phyloP scores from a whole-genome alignment of 2,888 invertebrate species.

The Ganaspis brasiliensis region DNA sequence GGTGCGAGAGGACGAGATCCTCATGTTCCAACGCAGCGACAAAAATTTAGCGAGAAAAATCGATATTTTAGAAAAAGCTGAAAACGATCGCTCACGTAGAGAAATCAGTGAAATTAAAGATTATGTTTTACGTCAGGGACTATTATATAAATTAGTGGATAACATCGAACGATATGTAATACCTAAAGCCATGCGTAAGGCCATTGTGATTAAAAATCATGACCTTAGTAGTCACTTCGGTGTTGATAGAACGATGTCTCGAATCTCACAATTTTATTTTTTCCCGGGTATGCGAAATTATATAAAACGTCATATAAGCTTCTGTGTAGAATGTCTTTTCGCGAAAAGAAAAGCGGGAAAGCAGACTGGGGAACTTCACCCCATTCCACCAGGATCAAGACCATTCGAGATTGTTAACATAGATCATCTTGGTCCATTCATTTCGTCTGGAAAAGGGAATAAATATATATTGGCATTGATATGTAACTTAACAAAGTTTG shows the following conservation, averaged over 20 bases:
- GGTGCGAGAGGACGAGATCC: conserved; percentile 3
- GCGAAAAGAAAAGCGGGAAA: conserved; percentile 53
- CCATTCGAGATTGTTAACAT: conserved; percentile 58
- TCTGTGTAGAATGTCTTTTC: conserved; percentile 62
- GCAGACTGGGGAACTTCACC: conserved; percentile 58
- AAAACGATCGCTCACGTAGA: conserved; percentile 6
- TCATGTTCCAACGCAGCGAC: conserved; percentile 27
- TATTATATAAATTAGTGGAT: conserved; percentile 48
- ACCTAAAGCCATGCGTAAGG: conserved; percentile 53
- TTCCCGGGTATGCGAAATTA: conserved; percentile 56
- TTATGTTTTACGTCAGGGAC: conserved; percentile 33
- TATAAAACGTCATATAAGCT: conserved; percentile 55
- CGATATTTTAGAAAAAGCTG: conserved; percentile 42
- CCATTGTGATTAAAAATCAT: conserved; percentile 50
- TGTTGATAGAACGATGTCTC: conserved; percentile 41
- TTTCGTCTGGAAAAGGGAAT: conserved; percentile 34
- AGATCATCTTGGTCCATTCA: conserved; percentile 57
- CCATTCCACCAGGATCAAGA: conserved; percentile 54
- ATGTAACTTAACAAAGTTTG: conserved; percentile 58
- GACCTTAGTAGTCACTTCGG: conserved; percentile 55
- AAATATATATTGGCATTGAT: conserved; percentile 34
- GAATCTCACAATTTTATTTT: conserved; percentile 58
- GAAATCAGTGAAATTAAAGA: conserved; percentile 43
- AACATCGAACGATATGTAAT: conserved; percentile 49
- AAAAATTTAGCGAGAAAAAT: conserved; percentile 46